A percentile compares a stretch with the other conserved stretches of the same genome.
Evolutionary conservation across 2,113 vertebrate genomes (phyloP).

Genomic region (Struthidea cinerea): DNA sequence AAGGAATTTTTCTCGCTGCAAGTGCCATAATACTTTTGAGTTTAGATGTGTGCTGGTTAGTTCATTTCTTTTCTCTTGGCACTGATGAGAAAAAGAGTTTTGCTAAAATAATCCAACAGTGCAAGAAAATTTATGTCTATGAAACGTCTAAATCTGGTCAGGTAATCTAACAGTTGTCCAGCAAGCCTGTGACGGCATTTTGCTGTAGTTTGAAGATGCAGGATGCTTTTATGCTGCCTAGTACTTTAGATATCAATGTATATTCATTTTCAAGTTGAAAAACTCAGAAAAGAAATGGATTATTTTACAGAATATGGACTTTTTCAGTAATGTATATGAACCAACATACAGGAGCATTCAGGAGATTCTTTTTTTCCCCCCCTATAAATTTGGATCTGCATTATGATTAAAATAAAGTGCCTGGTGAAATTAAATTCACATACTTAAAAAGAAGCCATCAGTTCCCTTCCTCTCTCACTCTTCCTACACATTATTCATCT

Average conservation of each 20-base stretch:
- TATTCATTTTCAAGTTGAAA: neutral
- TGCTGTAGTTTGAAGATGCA: neutral
- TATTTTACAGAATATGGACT: neutral
- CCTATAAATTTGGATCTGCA: neutral
- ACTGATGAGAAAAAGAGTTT: neutral
- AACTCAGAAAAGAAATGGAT: neutral
- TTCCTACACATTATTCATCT: conserved; percentile 60
- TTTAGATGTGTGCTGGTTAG: neutral
- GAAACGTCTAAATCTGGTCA: neutral
- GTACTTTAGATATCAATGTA: neutral
- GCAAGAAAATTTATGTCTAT: neutral
- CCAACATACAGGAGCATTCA: neutral
- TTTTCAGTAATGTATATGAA: neutral
- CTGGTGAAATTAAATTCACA: conserved; percentile 28
- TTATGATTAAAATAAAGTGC: conserved; percentile 1
- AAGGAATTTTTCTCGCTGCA: neutral
- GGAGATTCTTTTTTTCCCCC: neutral
- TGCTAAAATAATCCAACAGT: neutral
- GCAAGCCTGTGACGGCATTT: neutral
- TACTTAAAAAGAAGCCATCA: conserved; percentile 4
- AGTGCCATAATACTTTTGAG: neutral
- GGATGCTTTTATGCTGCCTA: neutral
- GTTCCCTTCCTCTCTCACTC: conserved; percentile 22
- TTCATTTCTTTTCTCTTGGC: neutral
- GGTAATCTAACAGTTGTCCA: neutral